phyloP scores from a whole-genome alignment of 1,140 invertebrate species.

The Nephila pilipes region DNA sequence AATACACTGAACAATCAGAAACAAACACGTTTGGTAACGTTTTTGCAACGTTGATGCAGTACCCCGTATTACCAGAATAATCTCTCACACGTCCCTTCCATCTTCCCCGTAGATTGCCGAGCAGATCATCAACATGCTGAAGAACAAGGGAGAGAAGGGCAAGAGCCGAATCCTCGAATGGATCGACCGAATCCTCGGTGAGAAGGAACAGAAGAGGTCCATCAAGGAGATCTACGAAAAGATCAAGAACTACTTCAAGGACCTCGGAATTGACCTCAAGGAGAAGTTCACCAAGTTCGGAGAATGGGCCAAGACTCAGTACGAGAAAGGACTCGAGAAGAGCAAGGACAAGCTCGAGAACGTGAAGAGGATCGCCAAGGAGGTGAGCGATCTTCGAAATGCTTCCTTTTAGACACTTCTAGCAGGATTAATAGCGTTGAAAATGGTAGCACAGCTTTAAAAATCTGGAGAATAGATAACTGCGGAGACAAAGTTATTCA shows the following conservation, averaged over 20 bases:
- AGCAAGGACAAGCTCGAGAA: constrained; percentile 62
- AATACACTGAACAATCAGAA: too few species aligned
- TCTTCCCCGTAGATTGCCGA: constrained; percentile 37
- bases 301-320: constrained; percentile 58
- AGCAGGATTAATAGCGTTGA: too few species aligned
- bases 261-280: constrained; percentile 64
- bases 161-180: constrained; percentile 66
- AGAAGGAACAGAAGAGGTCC: constrained; percentile 40
- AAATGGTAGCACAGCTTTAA: too few species aligned
- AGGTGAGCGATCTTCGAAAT: not conserved
- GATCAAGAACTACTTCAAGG: constrained; percentile 75
- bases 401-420: not conserved
- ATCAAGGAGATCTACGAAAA: constrained; percentile 66
- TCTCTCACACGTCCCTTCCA: too few species aligned
- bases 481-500: too few species aligned
- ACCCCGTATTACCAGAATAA: too few species aligned
- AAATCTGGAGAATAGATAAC: too few species aligned
- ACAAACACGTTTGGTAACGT: too few species aligned
- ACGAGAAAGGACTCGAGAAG: constrained; percentile 48
- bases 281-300: constrained; percentile 74
- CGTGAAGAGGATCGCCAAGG: constrained; percentile 56
- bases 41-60: too few species aligned
- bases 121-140: constrained; percentile 34
- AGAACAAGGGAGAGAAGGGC: constrained; percentile 33
- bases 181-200: constrained; percentile 48